Base-by-base conservation (phyloP, 2,797 vertebrate genomes). In the Fistularia tabacaria region DNA sequence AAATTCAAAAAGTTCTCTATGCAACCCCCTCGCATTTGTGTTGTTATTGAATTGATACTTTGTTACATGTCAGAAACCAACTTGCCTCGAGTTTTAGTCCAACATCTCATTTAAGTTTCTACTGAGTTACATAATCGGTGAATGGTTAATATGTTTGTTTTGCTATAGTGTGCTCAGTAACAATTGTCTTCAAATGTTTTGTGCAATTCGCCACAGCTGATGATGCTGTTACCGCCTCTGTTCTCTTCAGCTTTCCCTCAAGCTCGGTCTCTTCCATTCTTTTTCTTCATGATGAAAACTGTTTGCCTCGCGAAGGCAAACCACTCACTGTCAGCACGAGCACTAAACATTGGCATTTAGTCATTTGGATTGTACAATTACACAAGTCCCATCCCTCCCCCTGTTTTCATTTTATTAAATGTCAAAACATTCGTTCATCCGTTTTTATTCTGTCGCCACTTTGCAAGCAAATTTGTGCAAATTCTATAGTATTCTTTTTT, bases 321-420 rank as follows among this genome's bases (percentile, higher is more conserved):
- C 54, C 70, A 81, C 71, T 84, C 71, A 71, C 69, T 63, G 80
- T 87, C 74, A 71, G 85, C 85, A 78, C 82, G 85, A 87, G 87
- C 85, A 85, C 87, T 88, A 86, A 85, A 86, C 52, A 38, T 81
- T 79, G 83, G 80, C 85, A 86, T 83, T 75, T 81, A 81, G 80
- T 81, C 60, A 79, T 89, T 82, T 87, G 77, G 84, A 83, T 87
- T 89, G 82, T 88, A 86, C 77, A 74, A 77, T 69, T 80, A 77
- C 83, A 80, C 68, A 25, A 25, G 25, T 25, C 2, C 25, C 25
- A 25, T 5, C 25, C 25, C 25, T 25, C 25, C 25, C 25, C 25
- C 25, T 25, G 43, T 71, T 86, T 74, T 78, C 74, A 84, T 80
- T 77, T 69, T 78, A 78, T 77, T 79, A 82, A 88, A 82, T 85